phyloP scores from a whole-genome alignment of 2,888 invertebrate genomes.

The Drosophila kuntzei region DNA sequence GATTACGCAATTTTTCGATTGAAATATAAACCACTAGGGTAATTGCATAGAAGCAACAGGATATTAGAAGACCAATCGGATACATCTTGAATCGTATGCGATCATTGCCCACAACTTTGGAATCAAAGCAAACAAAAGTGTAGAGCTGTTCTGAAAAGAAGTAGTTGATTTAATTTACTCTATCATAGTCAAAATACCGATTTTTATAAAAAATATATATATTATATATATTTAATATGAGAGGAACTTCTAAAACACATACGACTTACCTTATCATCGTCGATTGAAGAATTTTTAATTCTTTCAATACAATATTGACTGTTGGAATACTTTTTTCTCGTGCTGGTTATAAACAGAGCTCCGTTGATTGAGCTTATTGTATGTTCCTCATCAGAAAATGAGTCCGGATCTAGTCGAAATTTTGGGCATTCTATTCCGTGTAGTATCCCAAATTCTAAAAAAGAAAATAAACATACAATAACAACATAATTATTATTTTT shows the following conservation, averaged over 20 bases:
- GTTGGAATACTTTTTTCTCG: conserved; percentile 73
- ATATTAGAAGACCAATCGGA: conserved; percentile 86
- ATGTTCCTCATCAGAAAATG: conserved; percentile 77
- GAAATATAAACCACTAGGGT: conserved; percentile 89
- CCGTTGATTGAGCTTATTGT: conserved; percentile 81
- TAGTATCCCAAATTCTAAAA: conserved; percentile 82
- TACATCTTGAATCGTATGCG: conserved; percentile 82
- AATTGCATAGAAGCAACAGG: conserved; percentile 88
- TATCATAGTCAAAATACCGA: not conserved
- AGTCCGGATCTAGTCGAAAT: conserved; percentile 79
- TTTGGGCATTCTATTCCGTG: conserved; percentile 81
- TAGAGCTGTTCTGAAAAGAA: conserved; percentile 79
- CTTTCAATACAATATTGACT: conserved; percentile 83
- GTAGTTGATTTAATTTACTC: conserved; percentile 1
- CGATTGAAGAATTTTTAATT: conserved; percentile 56
- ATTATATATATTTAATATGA: no score
- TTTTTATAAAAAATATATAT: not conserved
- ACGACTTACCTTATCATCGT: conserved; percentile 74
- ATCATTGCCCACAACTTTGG: conserved; percentile 81
- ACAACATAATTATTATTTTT: not conserved
- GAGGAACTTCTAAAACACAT: not conserved
- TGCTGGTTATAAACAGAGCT: conserved; percentile 71
- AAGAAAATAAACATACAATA: not conserved
- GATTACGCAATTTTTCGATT: conserved; percentile 89
- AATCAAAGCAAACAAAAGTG: conserved; percentile 84